Base-by-base conservation (phyloP, 2,888 invertebrate genomes). In the Amphipyra tragopoginis region DNA sequence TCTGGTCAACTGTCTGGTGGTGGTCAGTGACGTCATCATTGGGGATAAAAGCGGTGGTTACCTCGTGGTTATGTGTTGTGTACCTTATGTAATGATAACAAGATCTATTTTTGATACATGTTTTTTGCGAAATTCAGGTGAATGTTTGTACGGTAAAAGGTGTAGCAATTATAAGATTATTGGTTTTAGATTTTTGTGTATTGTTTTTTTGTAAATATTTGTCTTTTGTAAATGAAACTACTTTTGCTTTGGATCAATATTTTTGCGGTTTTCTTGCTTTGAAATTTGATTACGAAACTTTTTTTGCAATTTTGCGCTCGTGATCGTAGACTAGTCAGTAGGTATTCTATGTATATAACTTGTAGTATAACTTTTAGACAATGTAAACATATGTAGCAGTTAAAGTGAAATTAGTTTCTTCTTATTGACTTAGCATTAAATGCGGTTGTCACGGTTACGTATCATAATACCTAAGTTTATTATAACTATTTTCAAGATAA, bases 1-100 rank as follows among this genome's bases (percentile, higher is more conserved):
- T 77, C 77, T 77, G 60, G 45, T 55, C 36, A 40, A 14, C 53
- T 57, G 77, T 77, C 76, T 80, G 64, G 49, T 49, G 53, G n/a
- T 39, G n/a, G 15, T 10, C 14, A 26, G n/a, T 43, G 29, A 49
- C n/a, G 47, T 26, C 29, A 39, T 10, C 1, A 14, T 33, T 29
- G 29, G 13, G 10, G 26, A 34, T 11, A 36, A 34, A 38, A 26
- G 6, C 5, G 1, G 13, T n/a, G 21, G 65, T 51, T 11, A 51
- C 8, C 13, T n/a, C 29, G 49, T 48, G 13, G 39, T 48, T 48
- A 0, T 3, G 29, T 39, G n/a, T 14, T 14, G 33, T 13, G 14
- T 45, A 13, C 13, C 15, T 56, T 21, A 29, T 13, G 21, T 43
- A 57, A 48, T 8, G 2, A 36, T 26, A 40, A 14, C 13, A 10